Percentiles rank a stretch among this genome's conserved stretches.
Evolutionary conservation across 2,888 invertebrate genomes (phyloP).

Genomic region (Hermaeophaga mercurialis): DNA sequence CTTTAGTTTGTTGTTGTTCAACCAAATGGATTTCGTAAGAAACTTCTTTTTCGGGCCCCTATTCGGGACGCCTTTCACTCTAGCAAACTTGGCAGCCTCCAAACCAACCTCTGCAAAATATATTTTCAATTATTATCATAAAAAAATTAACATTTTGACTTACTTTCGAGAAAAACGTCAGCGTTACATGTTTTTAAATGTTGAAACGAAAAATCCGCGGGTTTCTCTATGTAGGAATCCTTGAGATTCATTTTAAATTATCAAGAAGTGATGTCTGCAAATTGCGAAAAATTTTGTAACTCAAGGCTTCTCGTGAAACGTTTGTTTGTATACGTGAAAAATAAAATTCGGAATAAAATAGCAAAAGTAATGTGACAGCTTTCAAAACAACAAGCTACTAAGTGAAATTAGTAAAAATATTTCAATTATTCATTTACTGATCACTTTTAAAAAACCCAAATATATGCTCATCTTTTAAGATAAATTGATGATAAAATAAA

Average conservation of each 20-base stretch:
- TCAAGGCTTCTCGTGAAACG: too few relatives aligned
- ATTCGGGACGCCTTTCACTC: constrained; percentile 56
- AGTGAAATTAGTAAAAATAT: too few relatives aligned
- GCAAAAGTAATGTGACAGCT: background rate
- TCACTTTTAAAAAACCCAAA: too few relatives aligned
- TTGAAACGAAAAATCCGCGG: constrained; percentile 9
- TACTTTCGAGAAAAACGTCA: constrained; percentile 3
- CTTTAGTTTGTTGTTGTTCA: constrained; percentile 59
- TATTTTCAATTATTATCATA: too few relatives aligned
- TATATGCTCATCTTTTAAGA: too few relatives aligned
- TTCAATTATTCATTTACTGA: too few relatives aligned
- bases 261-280: too few relatives aligned
- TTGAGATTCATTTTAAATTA: background rate
- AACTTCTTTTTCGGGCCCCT: constrained; percentile 53
- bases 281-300: too few relatives aligned
- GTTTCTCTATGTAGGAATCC: background rate
- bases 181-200: constrained; percentile 1
- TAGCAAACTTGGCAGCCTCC: constrained; percentile 52
- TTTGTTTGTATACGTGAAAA: background rate
- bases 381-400: constrained; percentile 2
- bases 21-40: constrained; percentile 59
- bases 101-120: constrained; percentile 43
- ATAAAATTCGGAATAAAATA: background rate
- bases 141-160: too few relatives aligned
- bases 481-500: too few relatives aligned